phyloP scores from a whole-genome alignment of 2,888 invertebrate species.

The Pachycephus smyrnensis region DNA sequence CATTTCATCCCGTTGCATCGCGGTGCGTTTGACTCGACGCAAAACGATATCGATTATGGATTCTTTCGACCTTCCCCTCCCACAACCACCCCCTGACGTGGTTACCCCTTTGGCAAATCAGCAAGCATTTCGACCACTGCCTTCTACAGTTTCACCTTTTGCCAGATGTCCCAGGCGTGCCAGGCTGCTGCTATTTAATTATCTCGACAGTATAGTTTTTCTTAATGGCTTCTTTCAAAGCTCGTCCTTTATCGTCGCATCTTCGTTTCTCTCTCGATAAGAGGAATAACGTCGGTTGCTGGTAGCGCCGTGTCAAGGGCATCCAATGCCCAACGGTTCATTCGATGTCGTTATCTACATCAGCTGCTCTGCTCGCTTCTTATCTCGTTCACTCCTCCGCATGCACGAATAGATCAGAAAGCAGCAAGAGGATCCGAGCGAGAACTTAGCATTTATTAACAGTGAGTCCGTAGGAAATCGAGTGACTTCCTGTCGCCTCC shows the following conservation, averaged over 20 bases:
- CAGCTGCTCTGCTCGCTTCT: background rate
- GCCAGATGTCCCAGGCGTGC: no score
- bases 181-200: background rate
- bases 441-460: background rate
- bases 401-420: background rate
- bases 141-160: background rate
- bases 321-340: background rate
- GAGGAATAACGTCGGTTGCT: background rate
- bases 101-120: background rate
- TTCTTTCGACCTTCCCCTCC: background rate
- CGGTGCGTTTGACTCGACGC: background rate
- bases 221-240: background rate
- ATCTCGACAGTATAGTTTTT: background rate
- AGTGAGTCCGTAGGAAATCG: background rate
- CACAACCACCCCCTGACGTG: background rate
- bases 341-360: background rate
- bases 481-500: background rate
- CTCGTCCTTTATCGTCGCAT: background rate
- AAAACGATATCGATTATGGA: background rate
- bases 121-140: background rate
- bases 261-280: background rate
- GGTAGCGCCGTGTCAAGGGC: background rate
- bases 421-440: background rate
- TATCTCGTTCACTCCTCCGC: background rate
- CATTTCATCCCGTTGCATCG: background rate